A percentile compares a stretch with the other conserved stretches of the same genome.
Conservation (phyloP, 2,888 invertebrate genomes). For the Nipponacmea schrenckii region DNA sequence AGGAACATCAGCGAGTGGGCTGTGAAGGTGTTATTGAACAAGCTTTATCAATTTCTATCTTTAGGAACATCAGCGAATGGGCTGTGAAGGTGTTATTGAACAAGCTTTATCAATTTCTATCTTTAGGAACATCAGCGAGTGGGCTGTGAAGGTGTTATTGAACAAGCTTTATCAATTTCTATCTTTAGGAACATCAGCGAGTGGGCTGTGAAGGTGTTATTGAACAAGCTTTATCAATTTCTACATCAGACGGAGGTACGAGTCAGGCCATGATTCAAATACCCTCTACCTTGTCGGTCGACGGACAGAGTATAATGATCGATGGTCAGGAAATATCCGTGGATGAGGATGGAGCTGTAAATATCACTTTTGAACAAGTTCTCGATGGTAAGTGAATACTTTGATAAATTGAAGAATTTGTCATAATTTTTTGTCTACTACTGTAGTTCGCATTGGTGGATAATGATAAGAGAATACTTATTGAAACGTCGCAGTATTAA, state of each 20-base stretch:
- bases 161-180: conserved; percentile 51
- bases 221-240: conserved; percentile 59
- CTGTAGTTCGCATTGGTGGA: too few relatives aligned
- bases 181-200: conserved; percentile 55
- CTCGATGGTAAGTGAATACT: conserved; percentile 15
- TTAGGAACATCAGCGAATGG: conserved; percentile 58
- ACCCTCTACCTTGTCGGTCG: conserved; percentile 43
- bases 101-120: conserved; percentile 57
- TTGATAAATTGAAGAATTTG: too few relatives aligned
- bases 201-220: conserved; percentile 61
- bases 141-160: conserved; percentile 61
- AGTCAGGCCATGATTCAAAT: conserved; percentile 60
- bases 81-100: conserved; percentile 63
- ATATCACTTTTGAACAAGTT: conserved; percentile 33
- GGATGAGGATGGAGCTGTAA: conserved; percentile 25
- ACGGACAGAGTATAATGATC: conserved; percentile 44
- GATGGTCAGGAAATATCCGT: conserved; percentile 25
- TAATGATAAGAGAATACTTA: too few relatives aligned
- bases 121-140: conserved; percentile 58
- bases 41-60: conserved; percentile 53
- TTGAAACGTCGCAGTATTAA: too few relatives aligned
- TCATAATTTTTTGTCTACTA: too few relatives aligned
- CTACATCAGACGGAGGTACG: conserved; percentile 50
- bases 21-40: conserved; percentile 64
- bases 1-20: conserved; percentile 58